These are phyloP conservation scores for Polypterus senegalus DNA, from an alignment of 2,113 vertebrate species.

Conservation along the genomic window DNA sequence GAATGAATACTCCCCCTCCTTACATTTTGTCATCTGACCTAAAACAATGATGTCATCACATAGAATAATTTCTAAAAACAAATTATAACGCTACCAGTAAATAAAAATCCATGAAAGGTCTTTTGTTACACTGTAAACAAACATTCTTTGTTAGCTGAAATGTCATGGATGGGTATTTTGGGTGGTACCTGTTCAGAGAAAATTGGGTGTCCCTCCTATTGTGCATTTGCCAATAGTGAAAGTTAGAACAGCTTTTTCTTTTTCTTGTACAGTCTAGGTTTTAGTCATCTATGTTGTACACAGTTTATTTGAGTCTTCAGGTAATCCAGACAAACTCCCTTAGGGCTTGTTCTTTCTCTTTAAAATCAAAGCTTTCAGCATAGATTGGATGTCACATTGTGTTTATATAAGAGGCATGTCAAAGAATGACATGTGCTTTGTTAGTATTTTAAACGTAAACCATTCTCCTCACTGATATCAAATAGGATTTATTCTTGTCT, in stretches of 20 bases:
- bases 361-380: conserved; percentile 3
- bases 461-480: not conserved
- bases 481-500: not conserved
- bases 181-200: conserved; percentile 3
- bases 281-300: too few relatives aligned
- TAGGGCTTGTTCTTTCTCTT: conserved; percentile 2
- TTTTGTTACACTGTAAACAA: too few relatives aligned
- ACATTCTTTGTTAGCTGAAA: too few relatives aligned
- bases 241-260: not conserved
- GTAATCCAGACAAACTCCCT: conserved; percentile 1
- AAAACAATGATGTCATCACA: too few relatives aligned
- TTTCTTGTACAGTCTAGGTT: too few relatives aligned
- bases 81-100: too few relatives aligned
- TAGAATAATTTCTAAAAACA: too few relatives aligned
- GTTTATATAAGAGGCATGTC: not conserved
- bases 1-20: too few relatives aligned
- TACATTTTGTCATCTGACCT: too few relatives aligned
- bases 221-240: not conserved
- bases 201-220: not conserved
- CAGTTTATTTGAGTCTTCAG: not conserved
- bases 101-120: too few relatives aligned
- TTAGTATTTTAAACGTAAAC: not conserved
- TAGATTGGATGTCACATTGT: conserved; percentile 1
- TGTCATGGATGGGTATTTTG: not conserved
- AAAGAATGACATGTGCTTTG: conserved; percentile 3